A percentile compares a stretch with the other conserved stretches of the same genome.
phyloP scores from a whole-genome alignment of 2,888 invertebrate genomes.

The Nasonia oneida region DNA sequence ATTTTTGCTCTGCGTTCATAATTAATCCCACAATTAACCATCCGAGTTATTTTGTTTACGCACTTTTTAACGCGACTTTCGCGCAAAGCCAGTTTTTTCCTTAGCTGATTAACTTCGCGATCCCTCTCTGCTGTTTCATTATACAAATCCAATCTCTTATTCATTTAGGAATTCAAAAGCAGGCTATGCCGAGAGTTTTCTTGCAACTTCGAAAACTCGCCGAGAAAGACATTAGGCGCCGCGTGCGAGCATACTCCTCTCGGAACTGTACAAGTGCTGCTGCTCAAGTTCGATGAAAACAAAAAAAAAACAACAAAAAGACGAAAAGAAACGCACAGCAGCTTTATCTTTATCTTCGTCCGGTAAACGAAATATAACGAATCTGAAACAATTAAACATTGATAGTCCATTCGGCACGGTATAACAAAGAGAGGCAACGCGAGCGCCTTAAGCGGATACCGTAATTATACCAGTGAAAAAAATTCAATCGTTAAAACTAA shows the following conservation, averaged over 20 bases:
- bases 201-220: neutral
- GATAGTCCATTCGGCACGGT: neutral
- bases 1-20: no score
- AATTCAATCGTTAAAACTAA: slow-evolving; percentile 41
- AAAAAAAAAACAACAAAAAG: neutral
- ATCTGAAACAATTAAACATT: slow-evolving; percentile 33
- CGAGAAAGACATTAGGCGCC: neutral
- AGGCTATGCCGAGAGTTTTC: neutral
- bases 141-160: neutral
- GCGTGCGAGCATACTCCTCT: neutral
- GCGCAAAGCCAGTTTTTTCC: no score
- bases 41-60: no score
- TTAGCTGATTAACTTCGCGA: no score
- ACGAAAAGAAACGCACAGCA: neutral
- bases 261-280: neutral
- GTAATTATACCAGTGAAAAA: slow-evolving; percentile 18
- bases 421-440: no score
- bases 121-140: no score
- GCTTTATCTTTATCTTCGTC: neutral
- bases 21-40: no score
- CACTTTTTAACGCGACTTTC: no score
- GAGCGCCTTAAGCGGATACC: neutral
- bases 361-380: slow-evolving; percentile 11
- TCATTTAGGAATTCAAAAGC: neutral
- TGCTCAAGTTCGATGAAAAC: neutral